A percentile compares a stretch with the other conserved stretches of the same genome.
These are phyloP conservation scores for Paraescarpia echinospica DNA, from an alignment of 1,140 invertebrate species.

Conservation along the genomic window DNA sequence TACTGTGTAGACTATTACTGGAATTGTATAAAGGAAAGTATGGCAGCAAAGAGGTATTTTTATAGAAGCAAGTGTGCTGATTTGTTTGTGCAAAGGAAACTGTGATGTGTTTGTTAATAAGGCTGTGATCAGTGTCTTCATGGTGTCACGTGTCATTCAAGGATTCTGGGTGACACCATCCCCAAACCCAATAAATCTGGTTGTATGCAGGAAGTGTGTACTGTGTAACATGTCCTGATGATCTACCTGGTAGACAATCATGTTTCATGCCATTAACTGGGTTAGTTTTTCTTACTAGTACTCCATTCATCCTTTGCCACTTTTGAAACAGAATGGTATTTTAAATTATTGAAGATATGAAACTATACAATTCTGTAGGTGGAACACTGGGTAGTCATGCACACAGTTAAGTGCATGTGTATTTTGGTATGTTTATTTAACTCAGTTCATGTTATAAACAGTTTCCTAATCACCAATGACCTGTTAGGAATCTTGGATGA, in stretches of 20 bases:
- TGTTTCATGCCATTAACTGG: no score
- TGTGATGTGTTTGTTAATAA: neutral
- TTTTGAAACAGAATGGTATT: neutral
- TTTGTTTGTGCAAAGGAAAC: neutral
- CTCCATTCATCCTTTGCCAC: no score
- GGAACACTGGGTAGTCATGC: neutral
- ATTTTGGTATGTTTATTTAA: neutral
- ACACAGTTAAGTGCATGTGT: neutral
- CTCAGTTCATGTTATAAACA: neutral
- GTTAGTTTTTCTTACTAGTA: no score
- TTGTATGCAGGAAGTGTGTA: no score
- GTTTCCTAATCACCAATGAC: neutral
- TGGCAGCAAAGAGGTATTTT: neutral
- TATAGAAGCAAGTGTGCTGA: neutral
- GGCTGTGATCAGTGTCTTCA: neutral
- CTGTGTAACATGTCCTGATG: no score
- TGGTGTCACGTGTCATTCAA: neutral
- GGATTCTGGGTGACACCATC: neutral
- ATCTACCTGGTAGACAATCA: no score
- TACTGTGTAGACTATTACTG: neutral
- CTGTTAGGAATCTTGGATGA: no score
- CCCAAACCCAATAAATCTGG: no score
- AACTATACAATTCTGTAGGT: neutral
- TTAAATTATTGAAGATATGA: neutral
- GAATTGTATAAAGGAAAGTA: neutral